Conservation (phyloP, 2,888 invertebrate species). For the Lasioglossum vierecki region DNA sequence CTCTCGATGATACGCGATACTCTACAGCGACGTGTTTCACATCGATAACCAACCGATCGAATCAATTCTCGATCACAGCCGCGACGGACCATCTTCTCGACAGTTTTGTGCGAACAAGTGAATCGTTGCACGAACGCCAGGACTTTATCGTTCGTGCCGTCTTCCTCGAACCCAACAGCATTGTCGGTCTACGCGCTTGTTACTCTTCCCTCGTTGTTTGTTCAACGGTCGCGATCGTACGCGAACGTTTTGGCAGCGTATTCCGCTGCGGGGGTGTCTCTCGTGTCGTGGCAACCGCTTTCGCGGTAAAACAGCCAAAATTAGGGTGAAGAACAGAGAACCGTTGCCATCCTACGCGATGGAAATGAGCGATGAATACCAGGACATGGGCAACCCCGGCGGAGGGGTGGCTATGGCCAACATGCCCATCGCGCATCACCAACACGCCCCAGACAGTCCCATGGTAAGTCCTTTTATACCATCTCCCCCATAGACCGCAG, state of each 20-base stretch:
- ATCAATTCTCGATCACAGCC: background rate
- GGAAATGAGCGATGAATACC: slow-evolving; percentile 86
- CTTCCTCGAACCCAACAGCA: background rate
- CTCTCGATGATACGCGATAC: background rate
- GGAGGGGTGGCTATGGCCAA: slow-evolving; percentile 78
- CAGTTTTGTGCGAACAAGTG: background rate
- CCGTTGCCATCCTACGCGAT: slow-evolving; percentile 94
- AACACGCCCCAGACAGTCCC: slow-evolving; percentile 89
- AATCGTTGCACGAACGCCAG: background rate
- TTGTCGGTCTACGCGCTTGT: background rate
- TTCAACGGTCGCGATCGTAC: slow-evolving; percentile 16
- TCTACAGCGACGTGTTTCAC: background rate
- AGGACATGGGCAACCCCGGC: slow-evolving; percentile 80
- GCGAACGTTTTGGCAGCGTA: slow-evolving; percentile 43
- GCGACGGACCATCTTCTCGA: slow-evolving; percentile 2
- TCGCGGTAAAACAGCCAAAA: slow-evolving; percentile 87
- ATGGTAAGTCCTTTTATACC: slow-evolving; percentile 87
- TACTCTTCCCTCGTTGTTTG: background rate
- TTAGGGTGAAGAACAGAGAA: slow-evolving; percentile 95
- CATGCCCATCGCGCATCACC: slow-evolving; percentile 84
- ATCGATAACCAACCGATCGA: slow-evolving; percentile 34
- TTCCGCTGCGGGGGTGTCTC: slow-evolving; percentile 52
- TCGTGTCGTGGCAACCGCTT: slow-evolving; percentile 61
- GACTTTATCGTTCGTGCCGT: background rate
- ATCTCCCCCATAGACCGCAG: background rate